phyloP scores from a whole-genome alignment of 2,888 invertebrate species.

The Conus canariensis region DNA sequence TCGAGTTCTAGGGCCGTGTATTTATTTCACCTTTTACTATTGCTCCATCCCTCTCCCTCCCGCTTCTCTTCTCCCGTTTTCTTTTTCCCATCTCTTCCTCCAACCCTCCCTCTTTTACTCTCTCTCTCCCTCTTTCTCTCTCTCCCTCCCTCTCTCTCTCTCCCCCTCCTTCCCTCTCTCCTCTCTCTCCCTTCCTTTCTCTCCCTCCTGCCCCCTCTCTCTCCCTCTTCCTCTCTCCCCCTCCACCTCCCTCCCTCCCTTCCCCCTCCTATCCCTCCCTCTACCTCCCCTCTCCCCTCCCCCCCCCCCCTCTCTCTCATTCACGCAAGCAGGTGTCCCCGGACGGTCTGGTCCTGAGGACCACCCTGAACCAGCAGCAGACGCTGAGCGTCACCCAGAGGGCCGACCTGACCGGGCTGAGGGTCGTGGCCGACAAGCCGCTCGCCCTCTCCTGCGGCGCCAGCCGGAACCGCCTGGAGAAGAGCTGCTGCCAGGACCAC shows the following conservation, averaged over 20 bases:
- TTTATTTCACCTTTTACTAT: too few relatives aligned
- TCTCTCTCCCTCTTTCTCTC: background rate
- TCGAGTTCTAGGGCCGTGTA: too few relatives aligned
- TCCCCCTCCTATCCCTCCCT: background rate
- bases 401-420: background rate
- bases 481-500: background rate
- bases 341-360: background rate
- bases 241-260: background rate
- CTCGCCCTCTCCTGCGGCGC: background rate
- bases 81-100: background rate
- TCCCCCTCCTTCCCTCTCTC: background rate
- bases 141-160: background rate
- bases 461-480: background rate
- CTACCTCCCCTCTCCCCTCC: background rate
- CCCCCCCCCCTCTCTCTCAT: background rate
- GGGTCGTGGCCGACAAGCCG: background rate
- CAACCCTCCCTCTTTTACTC: background rate
- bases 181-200: background rate
- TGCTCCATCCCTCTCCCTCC: background rate
- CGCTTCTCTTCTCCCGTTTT: background rate
- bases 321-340: background rate
- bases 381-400: background rate
- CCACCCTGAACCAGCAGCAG: background rate
- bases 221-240: background rate
- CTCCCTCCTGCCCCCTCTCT: background rate